Evolutionary conservation across 1,140 invertebrate genomes (phyloP).

Genomic region (Acromyrmex charruanus): DNA sequence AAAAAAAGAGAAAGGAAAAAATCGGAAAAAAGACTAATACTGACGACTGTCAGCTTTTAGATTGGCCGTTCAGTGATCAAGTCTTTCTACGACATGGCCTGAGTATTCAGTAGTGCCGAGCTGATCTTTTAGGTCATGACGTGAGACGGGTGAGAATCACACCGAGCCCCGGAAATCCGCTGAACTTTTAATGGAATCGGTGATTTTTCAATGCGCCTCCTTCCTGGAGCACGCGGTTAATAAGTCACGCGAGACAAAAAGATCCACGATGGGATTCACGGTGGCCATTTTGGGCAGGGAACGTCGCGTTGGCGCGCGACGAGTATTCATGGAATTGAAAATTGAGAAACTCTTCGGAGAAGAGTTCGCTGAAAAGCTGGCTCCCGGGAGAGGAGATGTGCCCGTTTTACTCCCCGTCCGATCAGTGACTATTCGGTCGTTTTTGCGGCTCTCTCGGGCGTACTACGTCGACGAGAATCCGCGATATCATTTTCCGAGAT

Average conservation of each 20-base stretch:
- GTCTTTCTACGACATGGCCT: slow-evolving; percentile 41
- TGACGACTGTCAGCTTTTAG: slow-evolving; percentile 36
- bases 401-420: slow-evolving; percentile 43
- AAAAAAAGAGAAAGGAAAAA: background rate
- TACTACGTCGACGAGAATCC: slow-evolving; percentile 52
- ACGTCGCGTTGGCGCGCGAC: background rate
- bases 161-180: slow-evolving; percentile 59
- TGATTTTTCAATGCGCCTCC: slow-evolving; percentile 73
- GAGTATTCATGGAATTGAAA: slow-evolving; percentile 64
- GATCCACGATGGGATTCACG: slow-evolving; percentile 43
- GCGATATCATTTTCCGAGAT: slow-evolving; percentile 62
- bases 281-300: slow-evolving; percentile 25
- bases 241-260: slow-evolving; percentile 61
- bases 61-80: slow-evolving; percentile 51
- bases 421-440: slow-evolving; percentile 53
- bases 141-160: slow-evolving; percentile 54
- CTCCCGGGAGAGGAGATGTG: slow-evolving; percentile 43
- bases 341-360: slow-evolving; percentile 55
- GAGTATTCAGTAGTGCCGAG: slow-evolving; percentile 31
- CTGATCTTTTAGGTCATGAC: slow-evolving; percentile 54
- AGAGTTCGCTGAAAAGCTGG: slow-evolving; percentile 21
- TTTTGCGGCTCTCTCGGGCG: slow-evolving; percentile 52
- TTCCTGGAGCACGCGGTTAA: slow-evolving; percentile 15
- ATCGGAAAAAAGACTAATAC: slow-evolving; percentile 33
- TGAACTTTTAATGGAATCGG: slow-evolving; percentile 79